Evolutionary conservation across 2,113 vertebrate species (phyloP).

Genomic region (Notiomystis cincta): DNA sequence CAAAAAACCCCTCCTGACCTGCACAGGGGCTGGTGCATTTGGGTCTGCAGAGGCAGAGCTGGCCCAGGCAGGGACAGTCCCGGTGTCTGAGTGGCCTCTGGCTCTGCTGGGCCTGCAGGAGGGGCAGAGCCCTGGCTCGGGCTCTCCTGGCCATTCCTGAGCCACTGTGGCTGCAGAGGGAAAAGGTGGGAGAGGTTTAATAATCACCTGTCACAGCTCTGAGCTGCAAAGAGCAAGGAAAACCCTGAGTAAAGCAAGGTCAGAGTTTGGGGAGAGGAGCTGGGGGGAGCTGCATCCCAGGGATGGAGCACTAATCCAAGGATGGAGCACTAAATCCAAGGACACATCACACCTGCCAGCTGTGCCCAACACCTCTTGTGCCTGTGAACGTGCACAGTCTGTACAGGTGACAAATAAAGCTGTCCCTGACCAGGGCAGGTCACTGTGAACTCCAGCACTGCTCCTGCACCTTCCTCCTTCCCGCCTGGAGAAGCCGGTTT

Average conservation of each 20-base stretch:
- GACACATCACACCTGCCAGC: not conserved
- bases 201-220: not conserved
- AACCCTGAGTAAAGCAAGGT: accelerated
- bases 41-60: not conserved
- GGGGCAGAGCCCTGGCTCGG: not conserved
- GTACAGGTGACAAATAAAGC: not conserved
- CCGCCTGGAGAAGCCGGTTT: accelerated
- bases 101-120: not conserved
- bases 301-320: accelerated
- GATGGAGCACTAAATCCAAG: not conserved
- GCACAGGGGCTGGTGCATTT: accelerated
- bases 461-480: not conserved
- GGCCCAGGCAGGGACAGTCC: not conserved
- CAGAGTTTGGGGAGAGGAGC: accelerated
- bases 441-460: accelerated
- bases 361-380: accelerated
- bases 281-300: accelerated
- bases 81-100: accelerated
- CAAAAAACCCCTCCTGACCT: not conserved
- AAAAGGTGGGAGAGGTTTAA: not conserved
- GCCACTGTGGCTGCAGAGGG: not conserved
- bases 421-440: accelerated
- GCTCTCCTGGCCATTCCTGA: accelerated
- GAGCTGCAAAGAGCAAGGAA: not conserved
- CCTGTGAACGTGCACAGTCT: accelerated